Evolutionary conservation across 2,797 vertebrate species (phyloP), one percentile per base, ranked within the genome.

Genomic region (Falco peregrinus): DNA sequence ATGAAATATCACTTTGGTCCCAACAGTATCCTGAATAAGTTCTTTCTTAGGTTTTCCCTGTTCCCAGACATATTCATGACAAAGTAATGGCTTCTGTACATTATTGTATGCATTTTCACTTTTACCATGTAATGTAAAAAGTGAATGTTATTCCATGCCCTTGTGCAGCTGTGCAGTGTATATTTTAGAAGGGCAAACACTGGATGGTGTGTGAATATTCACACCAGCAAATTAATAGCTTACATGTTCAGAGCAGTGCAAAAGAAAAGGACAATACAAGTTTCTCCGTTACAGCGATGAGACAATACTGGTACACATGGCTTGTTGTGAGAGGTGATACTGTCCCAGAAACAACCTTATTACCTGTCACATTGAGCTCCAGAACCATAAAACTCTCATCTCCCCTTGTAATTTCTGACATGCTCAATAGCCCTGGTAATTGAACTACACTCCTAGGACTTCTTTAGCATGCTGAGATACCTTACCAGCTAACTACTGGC

Each of bases 361-460:
- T 96, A 95, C 89, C 71, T 74, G 75, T 89, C 95, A 97, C 43
- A 5, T 96, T 96, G 88, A 96, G 94, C 97, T 93, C 70, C 96
- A 92, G 92, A 95, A 94, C 74, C 88, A 95, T 97, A 96, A 98
- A 96, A 97, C 75, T 96, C 93, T 67, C 85, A 77, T 96, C 50
- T 89, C 76, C 67, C 80, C 67, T 85, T 74, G 84, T 84, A 96
- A 97, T 70, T 85, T 93, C 88, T 95, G 92, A 95, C 60, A 81
- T 80, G 88, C 93, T 97, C 95, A 77, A 73, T 94, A 97, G 86
- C 87, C 87, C 89, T 92, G 35, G 85, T 96, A 97, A 97, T 96
- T 96, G 91, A 97, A 96, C 91, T 74, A 47, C 35, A 41, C 91
- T 64, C 80, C 93, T 92, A 94, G 89, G 88, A 73, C 74, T 91